A percentile compares a stretch with the other conserved stretches of the same genome.
These are phyloP conservation scores for Guaruba guarouba DNA, from an alignment of 2,113 vertebrate species.

Conservation along the genomic window DNA sequence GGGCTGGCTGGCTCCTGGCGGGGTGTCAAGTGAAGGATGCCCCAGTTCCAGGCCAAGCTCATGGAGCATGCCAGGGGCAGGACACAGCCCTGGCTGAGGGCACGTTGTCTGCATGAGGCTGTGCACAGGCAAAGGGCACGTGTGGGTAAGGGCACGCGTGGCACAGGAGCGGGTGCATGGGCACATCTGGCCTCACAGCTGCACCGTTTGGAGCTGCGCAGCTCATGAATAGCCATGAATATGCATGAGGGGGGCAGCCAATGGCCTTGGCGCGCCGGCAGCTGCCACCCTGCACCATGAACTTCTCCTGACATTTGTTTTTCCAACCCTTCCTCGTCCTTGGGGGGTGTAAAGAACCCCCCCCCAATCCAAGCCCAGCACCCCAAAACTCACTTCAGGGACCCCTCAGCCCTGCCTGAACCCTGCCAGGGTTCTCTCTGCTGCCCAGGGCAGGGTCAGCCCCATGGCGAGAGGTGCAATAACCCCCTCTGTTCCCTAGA, in stretches of 20 bases:
- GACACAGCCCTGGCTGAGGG: fast-evolving
- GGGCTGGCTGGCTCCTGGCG: background rate
- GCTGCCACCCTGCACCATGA: conserved; percentile 73
- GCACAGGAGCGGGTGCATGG: conserved; percentile 32
- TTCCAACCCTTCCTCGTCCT: background rate
- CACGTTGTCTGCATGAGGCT: fast-evolving
- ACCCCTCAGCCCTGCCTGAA: background rate
- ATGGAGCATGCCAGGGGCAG: fast-evolving
- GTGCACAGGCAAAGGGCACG: background rate
- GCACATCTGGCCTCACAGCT: conserved; percentile 79
- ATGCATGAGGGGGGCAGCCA: conserved; percentile 70
- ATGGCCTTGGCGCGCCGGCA: conserved; percentile 64
- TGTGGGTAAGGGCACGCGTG: background rate
- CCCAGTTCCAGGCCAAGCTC: background rate
- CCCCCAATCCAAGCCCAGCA: background rate
- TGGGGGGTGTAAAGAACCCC: fast-evolving
- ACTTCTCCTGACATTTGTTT: conserved; percentile 76
- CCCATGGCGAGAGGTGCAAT: fast-evolving
- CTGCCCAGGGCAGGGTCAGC: background rate
- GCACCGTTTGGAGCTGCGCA: conserved; percentile 72
- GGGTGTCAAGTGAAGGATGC: fast-evolving
- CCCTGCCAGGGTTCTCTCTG: background rate
- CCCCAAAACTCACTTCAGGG: fast-evolving
- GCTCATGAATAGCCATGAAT: conserved; percentile 73
- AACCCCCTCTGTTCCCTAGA: background rate